A percentile compares a stretch with the other conserved stretches of the same genome.
Conservation (phyloP, 2,113 vertebrate species). For the Corythoichthys intestinalis region DNA sequence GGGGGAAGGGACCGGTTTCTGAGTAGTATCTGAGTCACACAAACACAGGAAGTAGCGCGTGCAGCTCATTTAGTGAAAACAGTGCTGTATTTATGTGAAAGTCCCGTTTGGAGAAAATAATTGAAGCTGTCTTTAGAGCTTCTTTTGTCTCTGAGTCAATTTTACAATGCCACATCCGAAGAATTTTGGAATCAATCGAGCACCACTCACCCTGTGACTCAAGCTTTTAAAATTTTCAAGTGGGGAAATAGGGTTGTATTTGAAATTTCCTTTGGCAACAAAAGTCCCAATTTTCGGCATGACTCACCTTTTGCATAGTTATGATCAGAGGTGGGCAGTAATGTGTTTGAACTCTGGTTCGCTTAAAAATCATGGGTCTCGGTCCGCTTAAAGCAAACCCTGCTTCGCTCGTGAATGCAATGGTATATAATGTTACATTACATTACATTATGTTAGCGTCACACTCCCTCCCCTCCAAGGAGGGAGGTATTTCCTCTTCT, state of each 20-base stretch:
- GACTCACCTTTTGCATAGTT: background rate
- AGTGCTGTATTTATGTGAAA: slow-evolving; percentile 57
- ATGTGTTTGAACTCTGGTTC: no score
- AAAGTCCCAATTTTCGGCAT: slow-evolving; percentile 2
- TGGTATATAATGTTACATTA: no score
- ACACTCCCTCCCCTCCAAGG: no score
- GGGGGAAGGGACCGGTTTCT: slow-evolving; percentile 57
- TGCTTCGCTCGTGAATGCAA: no score
- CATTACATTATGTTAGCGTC: no score
- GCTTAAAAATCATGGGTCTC: no score
- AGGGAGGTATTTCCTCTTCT: no score
- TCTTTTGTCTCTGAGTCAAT: slow-evolving; percentile 55
- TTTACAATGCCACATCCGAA: slow-evolving; percentile 61
- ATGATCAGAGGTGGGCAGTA: no score
- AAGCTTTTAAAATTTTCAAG: slow-evolving; percentile 45
- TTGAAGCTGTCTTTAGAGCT: slow-evolving; percentile 35
- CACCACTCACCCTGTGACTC: slow-evolving; percentile 65
- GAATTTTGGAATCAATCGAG: slow-evolving; percentile 36
- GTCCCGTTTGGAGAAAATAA: slow-evolving; percentile 43
- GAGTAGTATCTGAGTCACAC: slow-evolving; percentile 74
- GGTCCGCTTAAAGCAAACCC: no score
- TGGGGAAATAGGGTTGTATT: slow-evolving; percentile 43
- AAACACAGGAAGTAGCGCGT: slow-evolving; percentile 70
- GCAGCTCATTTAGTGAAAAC: slow-evolving; percentile 56
- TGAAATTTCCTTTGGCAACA: slow-evolving; percentile 34